phyloP scores from a whole-genome alignment of 2,113 vertebrate genomes.

The Rattus rattus region DNA sequence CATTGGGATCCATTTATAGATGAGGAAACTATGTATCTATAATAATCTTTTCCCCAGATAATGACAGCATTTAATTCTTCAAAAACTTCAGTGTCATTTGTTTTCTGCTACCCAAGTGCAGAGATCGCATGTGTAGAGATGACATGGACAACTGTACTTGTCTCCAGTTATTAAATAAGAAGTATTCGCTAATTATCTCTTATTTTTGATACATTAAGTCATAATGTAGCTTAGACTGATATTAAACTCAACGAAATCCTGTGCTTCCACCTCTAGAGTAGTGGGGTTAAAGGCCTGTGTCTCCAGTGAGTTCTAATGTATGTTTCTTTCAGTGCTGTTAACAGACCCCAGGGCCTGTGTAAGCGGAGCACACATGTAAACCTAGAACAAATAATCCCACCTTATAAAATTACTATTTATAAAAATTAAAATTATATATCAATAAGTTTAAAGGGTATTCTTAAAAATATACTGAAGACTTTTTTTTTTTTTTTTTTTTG shows the following conservation, averaged over 20 bases:
- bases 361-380: background rate
- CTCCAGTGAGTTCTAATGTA: background rate
- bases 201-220: background rate
- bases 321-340: background rate
- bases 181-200: background rate
- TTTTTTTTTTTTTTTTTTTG: background rate
- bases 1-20: background rate
- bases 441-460: slow-evolving; percentile 31
- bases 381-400: background rate
- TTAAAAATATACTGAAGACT: slow-evolving; percentile 13
- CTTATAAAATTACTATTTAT: background rate
- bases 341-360: background rate
- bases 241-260: background rate
- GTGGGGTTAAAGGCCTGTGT: background rate
- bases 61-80: slow-evolving; percentile 44
- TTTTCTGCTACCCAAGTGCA: background rate
- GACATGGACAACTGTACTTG: background rate
- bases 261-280: background rate
- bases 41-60: background rate
- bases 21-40: slow-evolving; percentile 5
- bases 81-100: background rate
- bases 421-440: background rate
- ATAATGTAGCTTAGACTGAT: background rate
- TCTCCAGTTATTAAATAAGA: background rate
- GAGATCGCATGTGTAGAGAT: background rate